Base-by-base conservation (phyloP, 1,140 invertebrate genomes). In the Drosophila lowei region DNA sequence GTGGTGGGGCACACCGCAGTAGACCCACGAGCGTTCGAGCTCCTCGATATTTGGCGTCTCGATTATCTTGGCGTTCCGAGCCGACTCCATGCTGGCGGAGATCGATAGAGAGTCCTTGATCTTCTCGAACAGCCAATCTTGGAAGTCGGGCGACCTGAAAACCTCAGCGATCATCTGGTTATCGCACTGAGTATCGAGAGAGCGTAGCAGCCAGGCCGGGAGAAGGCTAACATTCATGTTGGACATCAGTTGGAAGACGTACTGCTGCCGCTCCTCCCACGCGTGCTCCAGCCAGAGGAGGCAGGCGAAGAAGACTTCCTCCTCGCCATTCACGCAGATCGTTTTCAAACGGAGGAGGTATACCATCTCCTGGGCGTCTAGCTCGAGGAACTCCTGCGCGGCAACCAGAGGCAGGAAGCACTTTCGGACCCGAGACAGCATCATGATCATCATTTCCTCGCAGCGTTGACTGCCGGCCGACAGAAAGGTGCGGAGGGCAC, bases 231-330 rank as follows among this genome's bases (percentile, higher is more conserved):
- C 60, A 0, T 77, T 72, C 1, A 79, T 9, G 0, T 25, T 7
- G 6, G 23, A 13, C 72, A 79, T 52, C 1, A 80, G 2, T 0
- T 44, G 1, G 5, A 7, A 7, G 0, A 57, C 0, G 15, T 50
- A 5, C 0, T 44, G 1, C 13, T 47, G 41, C 0, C 78, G 78
- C 2, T 43, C 9, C 2, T 16, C 1, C 66, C 72, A 80, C 4
- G 66, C 15, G n/a, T 44, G 38, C 0, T 76, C 48, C 3, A 80
- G 30, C 77, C 78, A 80, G 11, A 38, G 52, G 0, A 79, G 1
- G 3, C 28, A 41, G 28, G 43, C 16, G 56, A 72, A 80, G 61
- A 80, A 79, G 0, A 79, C 15, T 47, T 80, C 78, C n/a, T 80
- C 78, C 49, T 80, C 78, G 21, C 46, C 57, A 21, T 79, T 80